A percentile compares a stretch with the other conserved stretches of the same genome.
phyloP scores from a whole-genome alignment of 1,140 invertebrate genomes.

The Drosophila paulistorum region DNA sequence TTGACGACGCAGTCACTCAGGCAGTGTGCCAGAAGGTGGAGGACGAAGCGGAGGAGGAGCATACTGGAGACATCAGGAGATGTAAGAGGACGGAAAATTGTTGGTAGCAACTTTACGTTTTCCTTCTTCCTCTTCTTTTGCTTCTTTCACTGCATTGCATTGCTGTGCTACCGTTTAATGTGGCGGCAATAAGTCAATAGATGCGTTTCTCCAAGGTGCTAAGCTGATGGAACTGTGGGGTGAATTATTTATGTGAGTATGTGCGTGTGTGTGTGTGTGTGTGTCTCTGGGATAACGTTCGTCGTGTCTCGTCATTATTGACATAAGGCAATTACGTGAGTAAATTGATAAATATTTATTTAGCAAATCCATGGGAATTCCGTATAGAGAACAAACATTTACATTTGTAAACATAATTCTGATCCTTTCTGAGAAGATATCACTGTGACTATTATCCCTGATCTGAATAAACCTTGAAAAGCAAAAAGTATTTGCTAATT shows the following conservation, averaged over 20 bases:
- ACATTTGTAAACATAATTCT: too few relatives aligned
- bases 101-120: background rate
- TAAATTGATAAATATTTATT: constrained; percentile 57
- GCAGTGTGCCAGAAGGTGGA: constrained; percentile 8
- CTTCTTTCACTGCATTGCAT: background rate
- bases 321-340: constrained; percentile 60
- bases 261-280: constrained; percentile 8
- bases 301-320: constrained; percentile 27
- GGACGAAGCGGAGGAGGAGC: background rate
- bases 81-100: constrained; percentile 3
- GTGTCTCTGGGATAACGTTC: constrained; percentile 29
- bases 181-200: constrained; percentile 76
- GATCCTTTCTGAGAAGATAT: too few relatives aligned
- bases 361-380: constrained; percentile 20
- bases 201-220: constrained; percentile 49
- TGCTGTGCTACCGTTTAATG: constrained; percentile 51
- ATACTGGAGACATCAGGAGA: background rate
- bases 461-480: too few relatives aligned
- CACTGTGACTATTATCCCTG: too few relatives aligned
- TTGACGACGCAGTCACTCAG: constrained; percentile 28
- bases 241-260: background rate
- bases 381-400: too few relatives aligned
- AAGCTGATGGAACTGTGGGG: constrained; percentile 25
- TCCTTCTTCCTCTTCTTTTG: too few relatives aligned
- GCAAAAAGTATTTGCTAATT: too few relatives aligned